Base-by-base conservation (phyloP, 1,140 invertebrate genomes). In the Bombus balteatus region DNA sequence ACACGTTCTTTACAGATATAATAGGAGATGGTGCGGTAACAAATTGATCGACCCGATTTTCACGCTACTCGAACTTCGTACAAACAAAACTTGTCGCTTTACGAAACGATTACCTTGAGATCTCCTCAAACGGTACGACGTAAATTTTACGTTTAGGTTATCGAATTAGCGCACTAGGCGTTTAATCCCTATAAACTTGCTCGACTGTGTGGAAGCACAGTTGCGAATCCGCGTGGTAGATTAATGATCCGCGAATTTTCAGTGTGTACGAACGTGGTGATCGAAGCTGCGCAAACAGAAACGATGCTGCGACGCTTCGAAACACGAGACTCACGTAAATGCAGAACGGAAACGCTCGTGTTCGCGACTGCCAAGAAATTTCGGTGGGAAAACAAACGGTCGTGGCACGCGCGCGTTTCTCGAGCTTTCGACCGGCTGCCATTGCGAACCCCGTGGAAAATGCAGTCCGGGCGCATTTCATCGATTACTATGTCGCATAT, bases 381-480 rank as follows among this genome's bases (percentile, higher is more conserved):
- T 25, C 15, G 3, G 10, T 47, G 25, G 32, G 32, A 53, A 43
- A 22, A 25, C 22, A 37, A 76, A 76, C 73, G 47, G 41, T 15
- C 18, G 39, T 43, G 53, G 32, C 32, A 59, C 83, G 25, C n/a
- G 75, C 57, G 37, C 32, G 18, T 28, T 37, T 32, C 18, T 68
- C 86, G 59, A 62, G 66, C 65, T 73, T 81, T 62, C 78, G 62
- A 75, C 70, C 81, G 70, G 72, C 80, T 76, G 76, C 79, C 66
- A 73, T 57, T 76, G 75, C 65, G 9, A 57, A 32, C 3, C 32
- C 22, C n/a, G 43, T 71, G 39, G 85, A 81, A 87, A 88, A 87
- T 84, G 70, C 62, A 87, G 41, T 84, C 81, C 86, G 85, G 65
- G 70, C 68, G 80, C 87, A 87, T 88, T 85, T 85, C 81, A 88